phyloP scores from a whole-genome alignment of 2,888 invertebrate species.

The Tineola bisselliella region DNA sequence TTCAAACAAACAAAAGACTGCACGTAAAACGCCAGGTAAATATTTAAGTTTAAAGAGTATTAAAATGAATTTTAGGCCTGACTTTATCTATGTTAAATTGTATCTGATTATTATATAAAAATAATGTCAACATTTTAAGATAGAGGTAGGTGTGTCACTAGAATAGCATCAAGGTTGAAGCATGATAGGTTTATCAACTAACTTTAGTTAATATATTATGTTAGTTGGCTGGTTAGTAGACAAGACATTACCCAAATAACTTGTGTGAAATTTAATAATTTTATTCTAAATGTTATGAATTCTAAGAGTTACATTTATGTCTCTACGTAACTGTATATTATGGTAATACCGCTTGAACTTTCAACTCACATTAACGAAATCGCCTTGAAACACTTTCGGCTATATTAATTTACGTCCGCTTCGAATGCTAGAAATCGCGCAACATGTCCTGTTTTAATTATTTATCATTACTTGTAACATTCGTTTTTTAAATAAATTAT shows the following conservation, averaged over 20 bases:
- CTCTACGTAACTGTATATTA: background rate
- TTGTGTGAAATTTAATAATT: background rate
- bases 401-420: constrained; percentile 28
- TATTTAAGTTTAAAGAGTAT: background rate
- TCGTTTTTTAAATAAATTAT: too few species aligned
- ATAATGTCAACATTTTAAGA: background rate
- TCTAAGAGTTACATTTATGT: background rate
- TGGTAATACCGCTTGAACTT: constrained; percentile 28
- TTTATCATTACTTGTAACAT: background rate
- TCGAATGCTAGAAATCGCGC: constrained; percentile 15
- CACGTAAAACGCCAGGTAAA: background rate
- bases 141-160: background rate
- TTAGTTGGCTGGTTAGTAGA: background rate
- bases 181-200: background rate
- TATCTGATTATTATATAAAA: background rate
- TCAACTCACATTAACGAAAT: constrained; percentile 29
- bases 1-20: background rate
- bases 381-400: constrained; percentile 55
- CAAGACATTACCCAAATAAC: too few species aligned
- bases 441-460: constrained; percentile 18
- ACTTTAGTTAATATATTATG: background rate
- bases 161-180: background rate
- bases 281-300: constrained; percentile 18
- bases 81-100: background rate
- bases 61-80: background rate